Base-by-base conservation (phyloP, 2,113 vertebrate genomes). In the Aspiorhynchus laticeps region DNA sequence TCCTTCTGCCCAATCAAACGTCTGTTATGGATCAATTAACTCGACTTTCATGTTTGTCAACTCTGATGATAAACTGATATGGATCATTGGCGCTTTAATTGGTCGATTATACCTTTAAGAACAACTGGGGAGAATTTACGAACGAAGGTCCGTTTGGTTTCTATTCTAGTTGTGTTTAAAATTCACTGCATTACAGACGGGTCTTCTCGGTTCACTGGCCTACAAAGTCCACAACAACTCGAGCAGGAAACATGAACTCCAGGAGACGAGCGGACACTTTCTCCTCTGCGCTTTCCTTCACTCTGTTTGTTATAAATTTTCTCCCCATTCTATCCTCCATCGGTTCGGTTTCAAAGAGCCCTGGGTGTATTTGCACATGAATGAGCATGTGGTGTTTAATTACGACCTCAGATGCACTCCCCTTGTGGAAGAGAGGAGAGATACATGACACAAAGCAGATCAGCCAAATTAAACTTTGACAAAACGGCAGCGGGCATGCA, bases 391-490 rank as follows among this genome's bases (percentile, higher is more conserved):
- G 33, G 53, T 65, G 71, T 85, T 85, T 85, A 85, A 85, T 85
- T 77, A 77, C 26, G 53, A 77, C 24, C 43, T 46, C n/a, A 48
- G 74, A 85, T 48, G n/a, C 53, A 46, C 74, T 85, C 53, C 56
- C 71, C 67, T 36, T 4, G 65, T 10, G 53, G 53, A 75, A 24
- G 69, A 73, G 83, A 75, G n/a, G 69, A 73, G 83, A 46, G 82
- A n/a, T 38, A 43, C 59, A 46, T 10, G 75, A 51, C 56, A 85
- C 69, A 83, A 80, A 43, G 73, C 48, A 87, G 51, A 87, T 87
- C 79, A 63, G 71, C 67, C 59, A 77, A 87, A 87, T 87, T 41
- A 83, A 67, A 82, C n/a, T 87, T 75, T 28, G 56, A 83, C 73
- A 83, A 83, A 83, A 76, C 56, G 67, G 86, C 56, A 63, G 21